A percentile compares a stretch with the other conserved stretches of the same genome.
Evolutionary conservation across 2,113 vertebrate genomes (phyloP).

Genomic region (Mus spicilegus): DNA sequence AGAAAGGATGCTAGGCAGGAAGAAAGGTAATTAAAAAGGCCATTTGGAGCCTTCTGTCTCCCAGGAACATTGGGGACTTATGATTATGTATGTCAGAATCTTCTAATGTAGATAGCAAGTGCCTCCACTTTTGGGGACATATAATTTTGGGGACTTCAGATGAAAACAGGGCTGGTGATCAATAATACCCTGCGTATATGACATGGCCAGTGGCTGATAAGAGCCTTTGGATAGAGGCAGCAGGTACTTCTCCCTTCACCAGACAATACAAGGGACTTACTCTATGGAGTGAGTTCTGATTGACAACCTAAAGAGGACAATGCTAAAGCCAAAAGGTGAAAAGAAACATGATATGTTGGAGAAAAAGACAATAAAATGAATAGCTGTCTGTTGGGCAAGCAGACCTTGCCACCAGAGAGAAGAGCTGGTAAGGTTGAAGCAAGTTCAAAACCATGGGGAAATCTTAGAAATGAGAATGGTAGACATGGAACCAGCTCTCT

Average conservation of each 20-base stretch:
- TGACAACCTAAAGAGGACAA: background rate
- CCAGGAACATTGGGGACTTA: background rate
- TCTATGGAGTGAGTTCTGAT: background rate
- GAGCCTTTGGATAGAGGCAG: background rate
- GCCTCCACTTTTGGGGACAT: background rate
- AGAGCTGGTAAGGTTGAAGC: no score
- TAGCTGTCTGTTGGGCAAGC: no score
- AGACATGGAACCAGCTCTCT: no score
- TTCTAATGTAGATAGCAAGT: background rate
- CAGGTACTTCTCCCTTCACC: background rate
- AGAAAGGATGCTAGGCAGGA: background rate
- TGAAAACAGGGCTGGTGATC: background rate
- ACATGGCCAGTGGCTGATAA: background rate
- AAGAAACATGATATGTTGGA: background rate
- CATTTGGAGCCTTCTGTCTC: background rate
- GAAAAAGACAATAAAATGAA: background rate
- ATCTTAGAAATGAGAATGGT: no score
- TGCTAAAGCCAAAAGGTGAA: background rate
- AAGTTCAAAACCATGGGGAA: no score
- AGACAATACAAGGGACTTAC: background rate
- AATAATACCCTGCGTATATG: background rate
- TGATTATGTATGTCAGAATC: background rate
- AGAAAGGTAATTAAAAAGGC: background rate
- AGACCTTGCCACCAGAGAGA: no score
- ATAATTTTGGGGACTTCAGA: background rate